A percentile compares a stretch with the other conserved stretches of the same genome.
Evolutionary conservation across 2,797 vertebrate species (phyloP).

Genomic region (Xenops minutus): DNA sequence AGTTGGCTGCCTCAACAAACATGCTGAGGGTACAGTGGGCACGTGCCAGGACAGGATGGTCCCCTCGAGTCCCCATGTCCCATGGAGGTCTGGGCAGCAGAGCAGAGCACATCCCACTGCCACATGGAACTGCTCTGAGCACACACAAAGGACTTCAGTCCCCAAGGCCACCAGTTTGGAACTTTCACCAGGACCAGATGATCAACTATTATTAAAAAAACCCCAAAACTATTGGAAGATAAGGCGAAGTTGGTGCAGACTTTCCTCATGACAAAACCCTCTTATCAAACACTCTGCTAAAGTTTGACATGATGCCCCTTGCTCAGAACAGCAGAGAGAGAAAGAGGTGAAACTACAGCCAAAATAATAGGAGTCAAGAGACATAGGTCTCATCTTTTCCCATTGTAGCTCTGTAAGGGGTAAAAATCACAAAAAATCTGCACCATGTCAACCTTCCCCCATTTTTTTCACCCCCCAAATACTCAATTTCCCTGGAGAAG

Average conservation of each 20-base stretch:
- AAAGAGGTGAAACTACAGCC: not conserved
- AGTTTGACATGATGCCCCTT: not conserved
- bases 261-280: not conserved
- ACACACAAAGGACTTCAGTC: not conserved
- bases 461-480: not conserved
- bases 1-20: not conserved
- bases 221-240: not conserved
- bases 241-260: not conserved
- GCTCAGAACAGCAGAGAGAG: not conserved
- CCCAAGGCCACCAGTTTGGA: not conserved
- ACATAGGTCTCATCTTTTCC: not conserved
- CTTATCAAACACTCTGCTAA: not conserved
- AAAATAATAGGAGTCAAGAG: constrained; percentile 19
- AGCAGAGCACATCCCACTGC: not conserved
- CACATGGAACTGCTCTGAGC: not conserved
- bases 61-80: not conserved
- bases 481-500: constrained; percentile 26
- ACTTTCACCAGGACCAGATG: not conserved
- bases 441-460: not conserved
- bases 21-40: not conserved
- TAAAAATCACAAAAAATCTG: constrained; percentile 16
- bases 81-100: not conserved
- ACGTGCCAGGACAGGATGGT: rapidly evolving
- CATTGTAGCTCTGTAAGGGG: not conserved
- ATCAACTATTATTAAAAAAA: not conserved